Base-by-base conservation (phyloP, 2,888 invertebrate species). In the Melinopterus prodromus region DNA sequence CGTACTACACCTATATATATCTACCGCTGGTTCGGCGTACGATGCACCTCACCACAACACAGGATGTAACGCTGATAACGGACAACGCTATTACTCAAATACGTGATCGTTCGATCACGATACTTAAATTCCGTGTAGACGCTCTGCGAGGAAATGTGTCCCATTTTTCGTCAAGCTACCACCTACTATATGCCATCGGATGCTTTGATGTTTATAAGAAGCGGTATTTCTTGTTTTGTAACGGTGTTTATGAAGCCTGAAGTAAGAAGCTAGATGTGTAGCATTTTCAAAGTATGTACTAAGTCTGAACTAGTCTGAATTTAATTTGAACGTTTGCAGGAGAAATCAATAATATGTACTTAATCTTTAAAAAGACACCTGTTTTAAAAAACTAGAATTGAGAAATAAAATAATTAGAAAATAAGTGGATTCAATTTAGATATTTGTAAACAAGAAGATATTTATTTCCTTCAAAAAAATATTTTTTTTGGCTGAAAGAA, bases 1-100 rank as follows among this genome's bases (percentile, higher is more conserved):
- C 5, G 5, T 26, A 26, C 3, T 26, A 26, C 26, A 26, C 26
- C 26, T 26, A 26, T 26, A 26, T 1, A 26, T 26, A 26, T 26
- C 1, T 26, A 26, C 26, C 26, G 3, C 26, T 26, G 26, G 12
- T 53, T 53, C 12, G 53, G 53, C 53, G 53, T 1, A 53, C 5
- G 76, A 15, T 26, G 26, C 26, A 26, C 26, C 26, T 2, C 26
- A 26, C 26, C 26, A 26, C 26, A 26, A 26, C 79, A 79, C 79
- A 79, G 79, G 79, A 79, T 80, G 79, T 80, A 71, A 71, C 77
- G 77, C 74, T 80, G 79, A 80, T 80, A 80, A 77, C 77, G 77
- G 74, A 71, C 70, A 74, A 80, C 69, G 77, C 37, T 80, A 77
- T 77, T 77, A 70, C 77, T 80, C 74, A 70, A 80, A 77, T 80